phyloP scores from a whole-genome alignment of 2,797 vertebrate species.

The Intellagama lesueurii region DNA sequence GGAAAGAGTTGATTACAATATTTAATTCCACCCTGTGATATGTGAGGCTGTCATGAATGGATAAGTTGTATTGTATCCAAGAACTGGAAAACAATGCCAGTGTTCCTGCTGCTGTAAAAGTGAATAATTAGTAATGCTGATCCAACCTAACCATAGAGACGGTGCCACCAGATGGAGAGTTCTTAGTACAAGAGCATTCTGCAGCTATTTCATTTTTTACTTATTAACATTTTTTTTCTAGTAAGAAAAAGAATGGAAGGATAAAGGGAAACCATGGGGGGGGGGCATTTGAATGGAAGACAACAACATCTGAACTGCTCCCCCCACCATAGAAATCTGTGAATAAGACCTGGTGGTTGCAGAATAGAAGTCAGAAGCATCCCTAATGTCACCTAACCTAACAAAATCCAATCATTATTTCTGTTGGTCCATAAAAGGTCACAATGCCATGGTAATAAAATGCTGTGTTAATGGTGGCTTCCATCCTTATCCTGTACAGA shows the following conservation, averaged over 20 bases:
- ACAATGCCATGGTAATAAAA: neutral
- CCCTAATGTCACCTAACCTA: neutral
- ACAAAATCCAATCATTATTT: neutral
- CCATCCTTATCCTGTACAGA: neutral
- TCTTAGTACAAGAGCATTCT: neutral
- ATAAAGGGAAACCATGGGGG: neutral
- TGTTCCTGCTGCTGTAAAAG: neutral
- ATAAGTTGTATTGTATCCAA: constrained; percentile 21
- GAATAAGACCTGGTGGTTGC: neutral
- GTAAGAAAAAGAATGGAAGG: neutral
- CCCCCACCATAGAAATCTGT: neutral
- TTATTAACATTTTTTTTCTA: neutral
- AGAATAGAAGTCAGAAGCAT: neutral
- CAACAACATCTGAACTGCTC: neutral
- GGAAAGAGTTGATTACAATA: neutral
- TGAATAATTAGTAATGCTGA: constrained; percentile 7
- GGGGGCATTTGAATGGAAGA: neutral
- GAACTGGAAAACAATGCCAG: constrained; percentile 7
- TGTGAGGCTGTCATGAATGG: neutral
- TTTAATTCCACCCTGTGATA: neutral
- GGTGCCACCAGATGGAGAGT: neutral
- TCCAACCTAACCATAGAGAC: neutral
- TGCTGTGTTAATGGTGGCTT: neutral
- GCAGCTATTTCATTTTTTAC: neutral
- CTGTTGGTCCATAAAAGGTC: neutral